phyloP scores from a whole-genome alignment of 2,113 vertebrate genomes.

The Recurvirostra avosetta region DNA sequence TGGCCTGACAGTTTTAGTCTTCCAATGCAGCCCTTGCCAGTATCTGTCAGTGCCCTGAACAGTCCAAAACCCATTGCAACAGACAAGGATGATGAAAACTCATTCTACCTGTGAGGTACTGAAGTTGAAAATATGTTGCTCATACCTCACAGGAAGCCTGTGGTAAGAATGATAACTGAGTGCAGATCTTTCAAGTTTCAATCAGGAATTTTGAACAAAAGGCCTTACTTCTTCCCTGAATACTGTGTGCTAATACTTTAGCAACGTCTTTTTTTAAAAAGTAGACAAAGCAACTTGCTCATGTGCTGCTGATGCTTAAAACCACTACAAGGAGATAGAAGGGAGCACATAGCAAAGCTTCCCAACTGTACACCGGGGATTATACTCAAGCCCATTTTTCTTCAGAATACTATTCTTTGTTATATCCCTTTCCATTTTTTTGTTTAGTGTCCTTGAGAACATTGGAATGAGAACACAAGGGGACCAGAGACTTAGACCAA shows the following conservation, averaged over 20 bases:
- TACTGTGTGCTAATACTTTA: background rate
- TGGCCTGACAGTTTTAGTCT: background rate
- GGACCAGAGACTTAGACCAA: background rate
- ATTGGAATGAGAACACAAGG: background rate
- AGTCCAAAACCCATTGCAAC: background rate
- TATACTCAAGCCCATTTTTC: background rate
- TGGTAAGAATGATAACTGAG: background rate
- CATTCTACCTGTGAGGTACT: background rate
- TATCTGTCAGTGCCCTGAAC: background rate
- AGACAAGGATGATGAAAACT: background rate
- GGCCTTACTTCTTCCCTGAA: background rate
- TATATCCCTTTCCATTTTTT: background rate
- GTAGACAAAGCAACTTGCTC: background rate
- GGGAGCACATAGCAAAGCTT: background rate
- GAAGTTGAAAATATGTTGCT: background rate
- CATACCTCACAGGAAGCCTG: background rate
- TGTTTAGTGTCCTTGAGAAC: background rate
- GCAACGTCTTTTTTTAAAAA: background rate
- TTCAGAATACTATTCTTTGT: background rate
- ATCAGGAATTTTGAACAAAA: background rate
- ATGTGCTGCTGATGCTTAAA: background rate
- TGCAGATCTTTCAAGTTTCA: background rate
- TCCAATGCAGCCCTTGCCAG: background rate
- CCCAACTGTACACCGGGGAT: background rate
- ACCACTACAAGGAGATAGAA: background rate